phyloP scores from a whole-genome alignment of 2,797 vertebrate genomes.

The Chaenodraco wilsoni region DNA sequence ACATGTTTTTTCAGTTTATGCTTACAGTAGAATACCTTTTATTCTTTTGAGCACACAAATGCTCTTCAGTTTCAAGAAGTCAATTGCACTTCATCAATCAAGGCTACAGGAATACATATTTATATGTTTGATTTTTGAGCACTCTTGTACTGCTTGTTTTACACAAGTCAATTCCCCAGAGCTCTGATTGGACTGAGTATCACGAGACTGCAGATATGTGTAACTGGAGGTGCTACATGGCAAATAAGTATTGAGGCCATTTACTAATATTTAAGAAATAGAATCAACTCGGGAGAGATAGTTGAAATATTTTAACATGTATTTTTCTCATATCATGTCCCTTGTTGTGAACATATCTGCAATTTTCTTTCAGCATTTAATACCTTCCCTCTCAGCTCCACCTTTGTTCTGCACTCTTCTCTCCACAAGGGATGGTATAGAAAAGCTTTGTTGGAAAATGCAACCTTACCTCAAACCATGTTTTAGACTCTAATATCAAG shows the following conservation, averaged over 20 bases:
- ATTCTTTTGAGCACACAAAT: too few species aligned
- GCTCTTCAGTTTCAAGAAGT: too few species aligned
- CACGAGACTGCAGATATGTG: neutral
- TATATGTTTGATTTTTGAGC: neutral
- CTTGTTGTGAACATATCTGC: neutral
- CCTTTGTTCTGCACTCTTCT: neutral
- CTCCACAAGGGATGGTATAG: neutral
- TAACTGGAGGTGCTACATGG: neutral
- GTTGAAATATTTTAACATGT: neutral
- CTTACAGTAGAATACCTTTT: too few species aligned
- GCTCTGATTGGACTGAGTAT: neutral
- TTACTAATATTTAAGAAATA: neutral
- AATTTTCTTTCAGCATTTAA: neutral
- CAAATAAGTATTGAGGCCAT: neutral
- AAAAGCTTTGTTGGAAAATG: too few species aligned
- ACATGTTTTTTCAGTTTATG: too few species aligned
- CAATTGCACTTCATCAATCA: neutral
- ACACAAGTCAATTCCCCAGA: neutral
- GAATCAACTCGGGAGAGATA: neutral
- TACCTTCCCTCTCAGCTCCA: too few species aligned
- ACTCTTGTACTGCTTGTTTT: neutral
- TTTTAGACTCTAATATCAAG: too few species aligned
- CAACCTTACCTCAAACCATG: too few species aligned
- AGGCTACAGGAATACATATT: neutral
- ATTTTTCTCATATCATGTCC: neutral